phyloP scores from a whole-genome alignment of 2,797 vertebrate genomes.

The Anguilla megastoma region DNA sequence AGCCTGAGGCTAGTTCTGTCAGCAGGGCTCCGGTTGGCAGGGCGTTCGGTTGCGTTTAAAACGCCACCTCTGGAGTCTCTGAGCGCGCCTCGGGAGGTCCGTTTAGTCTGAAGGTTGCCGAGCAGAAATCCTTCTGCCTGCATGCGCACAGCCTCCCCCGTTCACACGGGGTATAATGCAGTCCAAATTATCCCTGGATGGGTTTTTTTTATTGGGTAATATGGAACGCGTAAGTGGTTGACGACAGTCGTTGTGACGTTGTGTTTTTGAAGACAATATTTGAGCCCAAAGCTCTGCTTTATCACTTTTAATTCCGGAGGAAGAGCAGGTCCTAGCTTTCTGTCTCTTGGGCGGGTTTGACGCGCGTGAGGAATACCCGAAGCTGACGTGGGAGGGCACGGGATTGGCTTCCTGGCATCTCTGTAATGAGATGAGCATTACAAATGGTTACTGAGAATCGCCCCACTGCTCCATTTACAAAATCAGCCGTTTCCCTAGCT shows the following conservation, averaged over 20 bases:
- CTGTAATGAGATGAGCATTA: background rate
- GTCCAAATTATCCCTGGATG: background rate
- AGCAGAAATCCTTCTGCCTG: background rate
- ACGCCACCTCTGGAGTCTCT: background rate
- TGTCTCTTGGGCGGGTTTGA: constrained; percentile 23
- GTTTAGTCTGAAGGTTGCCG: background rate
- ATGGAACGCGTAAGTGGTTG: background rate
- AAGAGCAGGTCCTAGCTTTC: constrained; percentile 8
- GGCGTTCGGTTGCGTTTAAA: background rate
- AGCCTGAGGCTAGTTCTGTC: constrained; percentile 25
- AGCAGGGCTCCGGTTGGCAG: background rate
- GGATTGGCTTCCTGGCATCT: background rate
- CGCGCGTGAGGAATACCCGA: constrained; percentile 7
- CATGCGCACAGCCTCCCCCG: background rate
- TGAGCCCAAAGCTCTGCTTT: background rate
- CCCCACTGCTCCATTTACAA: background rate
- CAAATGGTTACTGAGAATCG: background rate
- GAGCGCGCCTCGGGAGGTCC: background rate
- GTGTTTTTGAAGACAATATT: background rate
- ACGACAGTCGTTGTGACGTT: too few relatives aligned
- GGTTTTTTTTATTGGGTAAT: background rate
- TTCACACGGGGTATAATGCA: background rate
- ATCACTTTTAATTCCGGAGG: constrained; percentile 20
- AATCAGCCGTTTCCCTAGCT: background rate
- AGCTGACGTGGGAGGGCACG: background rate